Percentiles rank a stretch among this genome's conserved stretches.
Conservation (phyloP, 2,888 invertebrate species). For the Criorhina ranunculi region DNA sequence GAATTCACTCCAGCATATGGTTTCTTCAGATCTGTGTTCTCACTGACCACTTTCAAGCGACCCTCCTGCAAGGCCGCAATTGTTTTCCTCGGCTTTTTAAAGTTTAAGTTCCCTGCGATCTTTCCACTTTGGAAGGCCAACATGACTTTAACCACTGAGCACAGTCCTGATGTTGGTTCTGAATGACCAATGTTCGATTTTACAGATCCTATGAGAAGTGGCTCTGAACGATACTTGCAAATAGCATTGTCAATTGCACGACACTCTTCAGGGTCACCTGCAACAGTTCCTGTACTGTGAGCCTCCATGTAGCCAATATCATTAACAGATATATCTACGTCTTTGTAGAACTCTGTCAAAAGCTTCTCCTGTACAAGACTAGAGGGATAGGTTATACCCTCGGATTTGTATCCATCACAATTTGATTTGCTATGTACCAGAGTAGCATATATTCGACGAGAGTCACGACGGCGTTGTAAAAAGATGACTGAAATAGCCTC, state of each 20-base stretch:
- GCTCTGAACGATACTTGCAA: constrained; percentile 88
- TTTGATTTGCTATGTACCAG: constrained; percentile 90
- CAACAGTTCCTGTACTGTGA: constrained; percentile 90
- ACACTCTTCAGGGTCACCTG: constrained; percentile 95
- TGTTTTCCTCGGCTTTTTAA: constrained; percentile 86
- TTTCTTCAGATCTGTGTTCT: constrained; percentile 88
- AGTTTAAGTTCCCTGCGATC: constrained; percentile 94
- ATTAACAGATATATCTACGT: constrained; percentile 88
- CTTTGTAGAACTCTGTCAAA: constrained; percentile 87
- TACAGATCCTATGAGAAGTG: constrained; percentile 92
- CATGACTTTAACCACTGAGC: constrained; percentile 91
- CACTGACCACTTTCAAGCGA: constrained; percentile 89
- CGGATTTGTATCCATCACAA: constrained; percentile 89
- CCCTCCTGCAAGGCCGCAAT: constrained; percentile 87
- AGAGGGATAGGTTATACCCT: constrained; percentile 87
- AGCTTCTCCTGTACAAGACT: constrained; percentile 86
- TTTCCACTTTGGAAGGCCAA: constrained; percentile 91
- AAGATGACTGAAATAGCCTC: constrained; percentile 89
- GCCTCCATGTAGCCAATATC: constrained; percentile 92
- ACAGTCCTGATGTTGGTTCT: constrained; percentile 92
- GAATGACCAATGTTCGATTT: constrained; percentile 96
- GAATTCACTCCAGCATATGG: constrained; percentile 93
- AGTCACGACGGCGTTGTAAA: constrained; percentile 88
- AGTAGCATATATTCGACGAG: constrained; percentile 87
- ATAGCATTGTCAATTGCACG: constrained; percentile 91